Evolutionary conservation across 2,113 vertebrate species (phyloP), one percentile per base, ranked within the genome.

Genomic region (Brachyhypopomus gauderio): DNA sequence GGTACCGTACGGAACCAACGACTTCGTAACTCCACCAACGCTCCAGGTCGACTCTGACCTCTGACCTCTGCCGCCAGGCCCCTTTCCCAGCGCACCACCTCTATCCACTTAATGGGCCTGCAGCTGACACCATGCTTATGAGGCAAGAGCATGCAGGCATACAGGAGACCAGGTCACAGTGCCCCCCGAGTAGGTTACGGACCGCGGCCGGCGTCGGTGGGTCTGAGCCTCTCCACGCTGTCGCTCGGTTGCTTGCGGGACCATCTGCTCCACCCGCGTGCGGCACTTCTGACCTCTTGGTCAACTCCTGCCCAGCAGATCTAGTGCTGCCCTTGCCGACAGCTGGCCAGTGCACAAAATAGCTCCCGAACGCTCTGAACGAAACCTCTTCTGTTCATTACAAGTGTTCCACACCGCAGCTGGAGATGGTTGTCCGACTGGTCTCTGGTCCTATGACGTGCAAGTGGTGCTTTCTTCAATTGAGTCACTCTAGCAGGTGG

Each of bases 401-500:
- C 19, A 2, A 27, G 3, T 30, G 20, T 5, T 17, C 23, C 19
- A 0, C n/a, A 2, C 64, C 36, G 41, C 20, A 52, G 2, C 7
- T 38, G 0, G 2, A 38, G 75, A 30, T 52, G 64, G 48, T 20
- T 23, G 30, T 34, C 17, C 17, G 75, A 45, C 12, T 19, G 11
- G 48, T 36, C 66, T 70, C 52, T 59, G 25, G 45, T 25, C 27
- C 17, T 52, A 34, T 25, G 55, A 79, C 48, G 55, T 41, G 58
- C 19, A 5, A n/a, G 34, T 79, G 55, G 55, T 41, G 58, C 22
- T 11, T 67, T 67, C 60, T 70, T 36, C 56, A 75, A 58, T 52
- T 38, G 55, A 86, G 85, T 70, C 69, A 70, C 75, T 83, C 80
- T 72, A 80, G 80, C 83, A 86, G 85, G 73, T 86, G 83, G 81